A percentile compares a stretch with the other conserved stretches of the same genome.
phyloP scores from a whole-genome alignment of 2,113 vertebrate species.

The Pelecanus crispus region DNA sequence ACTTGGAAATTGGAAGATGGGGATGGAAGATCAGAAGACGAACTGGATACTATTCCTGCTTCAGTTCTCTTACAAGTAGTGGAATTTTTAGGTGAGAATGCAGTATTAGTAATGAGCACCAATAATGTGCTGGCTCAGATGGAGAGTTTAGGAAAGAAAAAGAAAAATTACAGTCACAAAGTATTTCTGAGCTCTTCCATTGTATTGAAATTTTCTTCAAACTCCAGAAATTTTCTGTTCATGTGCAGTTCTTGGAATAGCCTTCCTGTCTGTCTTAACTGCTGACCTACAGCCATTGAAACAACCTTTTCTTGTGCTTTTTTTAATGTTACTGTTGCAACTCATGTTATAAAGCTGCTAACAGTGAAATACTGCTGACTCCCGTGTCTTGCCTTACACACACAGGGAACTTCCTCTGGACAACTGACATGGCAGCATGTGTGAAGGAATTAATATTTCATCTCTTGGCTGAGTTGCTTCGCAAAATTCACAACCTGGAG shows the following conservation, averaged over 20 bases:
- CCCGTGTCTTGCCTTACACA: not conserved
- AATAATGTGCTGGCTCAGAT: not conserved
- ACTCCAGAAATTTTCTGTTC: not conserved
- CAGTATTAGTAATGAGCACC: not conserved
- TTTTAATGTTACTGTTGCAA: not conserved
- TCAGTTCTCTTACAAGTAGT: constrained; percentile 92
- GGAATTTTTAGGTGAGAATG: constrained; percentile 86
- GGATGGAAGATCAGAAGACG: constrained; percentile 85
- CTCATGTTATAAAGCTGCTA: not conserved
- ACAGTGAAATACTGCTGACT: not conserved
- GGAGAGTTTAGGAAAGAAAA: not conserved
- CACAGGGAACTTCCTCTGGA: constrained; percentile 93
- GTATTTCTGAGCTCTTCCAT: not conserved
- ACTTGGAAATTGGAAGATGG: constrained; percentile 87
- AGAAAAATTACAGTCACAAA: not conserved
- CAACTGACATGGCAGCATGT: constrained; percentile 88
- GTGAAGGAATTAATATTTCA: constrained; percentile 95
- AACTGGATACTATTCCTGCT: constrained; percentile 86
- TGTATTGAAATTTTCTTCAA: not conserved
- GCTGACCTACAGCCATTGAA: not conserved
- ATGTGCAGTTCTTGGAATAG: not conserved
- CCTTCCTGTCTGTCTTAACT: not conserved
- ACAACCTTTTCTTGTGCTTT: not conserved
- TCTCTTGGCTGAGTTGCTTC: constrained; percentile 88
- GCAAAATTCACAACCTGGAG: constrained; percentile 89